Evolutionary conservation across 2,888 invertebrate species (phyloP).

Genomic region (Ptychoptera albimana): DNA sequence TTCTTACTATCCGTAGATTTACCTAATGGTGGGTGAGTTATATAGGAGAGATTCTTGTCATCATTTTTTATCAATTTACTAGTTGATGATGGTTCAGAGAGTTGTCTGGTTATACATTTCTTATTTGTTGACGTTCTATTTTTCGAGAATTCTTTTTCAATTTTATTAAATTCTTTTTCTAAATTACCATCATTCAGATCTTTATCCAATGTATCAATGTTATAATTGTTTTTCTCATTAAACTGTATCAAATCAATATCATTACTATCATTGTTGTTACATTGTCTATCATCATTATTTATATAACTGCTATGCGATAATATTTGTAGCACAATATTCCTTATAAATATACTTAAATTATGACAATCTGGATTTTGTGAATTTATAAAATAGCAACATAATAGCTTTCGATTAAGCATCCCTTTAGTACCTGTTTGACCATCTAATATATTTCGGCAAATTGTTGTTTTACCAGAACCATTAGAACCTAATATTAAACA

Average conservation of each 20-base stretch:
- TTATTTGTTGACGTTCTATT: conserved; percentile 19
- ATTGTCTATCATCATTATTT: conserved; percentile 19
- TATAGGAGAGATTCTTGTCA: conserved; percentile 15
- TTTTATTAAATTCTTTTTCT: too few species aligned
- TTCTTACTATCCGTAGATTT: conserved; percentile 11
- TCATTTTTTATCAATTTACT: conserved; percentile 7
- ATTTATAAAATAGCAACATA: conserved; percentile 80
- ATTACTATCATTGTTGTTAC: conserved; percentile 20
- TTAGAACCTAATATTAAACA: conserved; percentile 81
- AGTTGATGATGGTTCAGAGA: conserved; percentile 21
- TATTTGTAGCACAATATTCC: conserved; percentile 71
- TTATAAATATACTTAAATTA: conserved; percentile 71
- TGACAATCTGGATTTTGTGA: conserved; percentile 73
- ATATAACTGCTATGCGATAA: conserved; percentile 44
- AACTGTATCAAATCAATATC: conserved; percentile 10
- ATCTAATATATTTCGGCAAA: conserved; percentile 52
- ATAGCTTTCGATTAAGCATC: conserved; percentile 48
- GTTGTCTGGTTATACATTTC: conserved; percentile 21
- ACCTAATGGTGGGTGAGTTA: conserved; percentile 27
- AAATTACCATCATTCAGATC: too few species aligned
- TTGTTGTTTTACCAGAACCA: conserved; percentile 87
- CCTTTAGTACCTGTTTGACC: conserved; percentile 31
- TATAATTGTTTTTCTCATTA: too few species aligned
- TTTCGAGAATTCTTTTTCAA: conserved; percentile 15
- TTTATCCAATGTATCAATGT: too few species aligned